Base-by-base conservation (phyloP, 1,140 invertebrate species). In the Listronotus bonariensis region DNA sequence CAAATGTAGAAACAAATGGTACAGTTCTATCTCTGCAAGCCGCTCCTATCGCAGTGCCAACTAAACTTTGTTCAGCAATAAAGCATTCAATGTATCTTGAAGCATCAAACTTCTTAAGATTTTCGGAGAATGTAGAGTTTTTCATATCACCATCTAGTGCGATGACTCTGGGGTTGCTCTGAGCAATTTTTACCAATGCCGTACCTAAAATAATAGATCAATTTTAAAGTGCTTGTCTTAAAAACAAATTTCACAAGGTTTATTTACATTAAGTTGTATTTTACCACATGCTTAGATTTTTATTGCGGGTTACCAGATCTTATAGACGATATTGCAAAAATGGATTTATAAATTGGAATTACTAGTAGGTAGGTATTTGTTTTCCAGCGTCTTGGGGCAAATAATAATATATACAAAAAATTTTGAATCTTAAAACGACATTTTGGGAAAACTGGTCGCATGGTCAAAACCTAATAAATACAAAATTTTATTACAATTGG, bases 41-140 rank as follows among this genome's bases (percentile, higher is more conserved):
- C 34, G 90, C 88, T 32, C 98, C 98, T 72, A 97, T 95, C 0
- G 92, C 97, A 62, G 98, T 94, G 42, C 97, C 96, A 69, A 98
- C 93, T 70, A 98, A 80, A 82, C 98, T 99, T 83, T 99, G 97
- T 80, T 99, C 98, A 55, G 97, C 97, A 76, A 99, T 99, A 81
- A 92, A 99, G 79, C 97, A 98, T 81, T 99, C 97, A 60, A 99
- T 88, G 79, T 94, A 98, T 68, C 95, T 88, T 17, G 57, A 68
- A 0, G 87, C 82, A 78, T 88, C 88, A 1, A 89, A 87, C 56
- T 88, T 86, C 75, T 90, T 91, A 48, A 99, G 87, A 78, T 95
- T 97, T 55, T 97, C 92, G 15, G 97, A 92, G 80, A 90, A 99
- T 0, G 98, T 99, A 0, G 96, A 99, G 79, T 99, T 99, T 81